phyloP scores from a whole-genome alignment of 1,140 invertebrate genomes.

The Rhyacophila brunnea region DNA sequence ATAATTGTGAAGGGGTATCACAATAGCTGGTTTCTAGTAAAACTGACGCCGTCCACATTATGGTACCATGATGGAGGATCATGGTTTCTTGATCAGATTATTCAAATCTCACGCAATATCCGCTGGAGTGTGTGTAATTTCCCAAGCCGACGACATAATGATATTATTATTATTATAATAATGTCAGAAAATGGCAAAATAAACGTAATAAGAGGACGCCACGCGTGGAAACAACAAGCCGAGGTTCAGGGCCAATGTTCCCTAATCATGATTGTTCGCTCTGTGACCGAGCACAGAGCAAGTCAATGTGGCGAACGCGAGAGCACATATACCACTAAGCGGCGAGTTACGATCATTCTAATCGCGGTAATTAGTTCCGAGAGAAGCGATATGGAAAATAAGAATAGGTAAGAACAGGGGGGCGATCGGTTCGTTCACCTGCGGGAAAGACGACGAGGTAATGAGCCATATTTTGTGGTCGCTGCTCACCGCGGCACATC shows the following conservation, averaged over 20 bases:
- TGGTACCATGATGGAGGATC: too few species aligned
- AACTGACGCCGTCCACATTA: too few species aligned
- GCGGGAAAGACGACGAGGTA: background rate
- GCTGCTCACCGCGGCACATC: background rate
- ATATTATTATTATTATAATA: too few species aligned
- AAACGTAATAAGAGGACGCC: background rate
- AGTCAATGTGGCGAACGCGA: background rate
- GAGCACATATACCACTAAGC: background rate
- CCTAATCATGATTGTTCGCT: slow-evolving; percentile 16
- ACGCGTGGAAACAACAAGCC: background rate
- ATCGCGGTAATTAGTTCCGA: slow-evolving; percentile 22
- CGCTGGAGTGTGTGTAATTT: too few species aligned
- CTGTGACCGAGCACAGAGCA: background rate
- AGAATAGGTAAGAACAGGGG: slow-evolving; percentile 13
- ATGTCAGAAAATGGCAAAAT: too few species aligned
- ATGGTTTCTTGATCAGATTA: too few species aligned
- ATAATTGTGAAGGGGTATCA: too few species aligned
- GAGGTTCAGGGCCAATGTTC: too few species aligned
- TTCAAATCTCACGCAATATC: too few species aligned
- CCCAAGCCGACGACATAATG: too few species aligned
- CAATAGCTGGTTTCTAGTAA: too few species aligned
- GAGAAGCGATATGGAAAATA: slow-evolving; percentile 34
- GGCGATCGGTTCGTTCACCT: slow-evolving; percentile 21
- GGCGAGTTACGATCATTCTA: slow-evolving; percentile 22
- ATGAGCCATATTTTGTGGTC: background rate